Base-by-base conservation (phyloP, 2,113 vertebrate genomes). In the Todiramphus saurophagus region DNA sequence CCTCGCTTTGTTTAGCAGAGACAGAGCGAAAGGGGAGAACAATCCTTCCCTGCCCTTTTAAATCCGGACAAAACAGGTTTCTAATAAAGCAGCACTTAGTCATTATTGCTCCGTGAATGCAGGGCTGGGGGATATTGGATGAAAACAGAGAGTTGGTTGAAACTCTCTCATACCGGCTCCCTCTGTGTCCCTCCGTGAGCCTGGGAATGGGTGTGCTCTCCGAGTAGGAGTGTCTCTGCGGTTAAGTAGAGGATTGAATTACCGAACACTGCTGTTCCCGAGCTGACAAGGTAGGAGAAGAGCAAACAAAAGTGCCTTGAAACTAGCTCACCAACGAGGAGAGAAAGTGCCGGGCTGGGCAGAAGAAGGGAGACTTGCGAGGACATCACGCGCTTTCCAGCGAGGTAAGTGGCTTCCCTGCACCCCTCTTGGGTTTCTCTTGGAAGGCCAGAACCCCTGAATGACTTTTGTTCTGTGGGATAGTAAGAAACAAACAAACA, bases 211-310 rank as follows among this genome's bases (percentile, higher is more conserved):
- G 97, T 96, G 97, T 97, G 97, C 87, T 94, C 93, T 89, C 64
- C 6, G 39, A 56, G 94, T 90, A 96, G 97, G 96, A 96, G 96
- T 97, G 94, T 97, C 95, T 80, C 73, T 76, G 90, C 46, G 77
- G 91, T 95, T 94, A 94, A 97, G 64, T 28, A 85, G 96, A 92
- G 92, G 90, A 94, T 97, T 97, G 94, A 96, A 90, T 97, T 97
- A 97, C 97, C 10, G 37, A 93, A 46, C 90, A 5, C 68, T 53
- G 97, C 97, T 67, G 89, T 77, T 97, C 95, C 94, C 69, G 15
- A 59, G 93, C 95, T 83, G 86, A 95, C 95, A 95, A 97, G 96
- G 95, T 95, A 93, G 91, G 89, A 80, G 94, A 76, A 37, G 67
- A 76, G 93, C n/a, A 86, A 92, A 72, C 82, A 94, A 80, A 95